Evolutionary conservation across 2,888 invertebrate genomes (phyloP).

Genomic region (Bugulina stolonifera): DNA sequence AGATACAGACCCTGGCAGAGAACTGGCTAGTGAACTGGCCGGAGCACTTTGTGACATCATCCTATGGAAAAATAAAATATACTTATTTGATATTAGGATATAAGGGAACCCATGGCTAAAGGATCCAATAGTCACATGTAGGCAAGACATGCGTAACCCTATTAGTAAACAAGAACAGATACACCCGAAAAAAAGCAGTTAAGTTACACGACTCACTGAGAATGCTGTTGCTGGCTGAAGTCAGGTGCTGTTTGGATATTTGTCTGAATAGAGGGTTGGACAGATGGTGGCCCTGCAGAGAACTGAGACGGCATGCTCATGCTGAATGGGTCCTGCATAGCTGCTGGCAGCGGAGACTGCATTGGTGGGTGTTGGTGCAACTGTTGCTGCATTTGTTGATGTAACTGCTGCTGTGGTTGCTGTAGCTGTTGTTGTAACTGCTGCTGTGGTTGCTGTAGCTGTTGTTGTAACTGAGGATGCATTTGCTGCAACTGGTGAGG

Average conservation of each 20-base stretch:
- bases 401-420: not conserved
- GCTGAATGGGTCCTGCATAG: not conserved
- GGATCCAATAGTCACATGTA: too few species aligned
- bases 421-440: constrained; percentile 27
- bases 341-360: not conserved
- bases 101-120: too few species aligned
- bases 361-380: not conserved
- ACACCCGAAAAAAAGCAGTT: not conserved
- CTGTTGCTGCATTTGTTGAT: not conserved
- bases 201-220: not conserved
- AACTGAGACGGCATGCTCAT: not conserved
- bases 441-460: constrained; percentile 26
- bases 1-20: not conserved
- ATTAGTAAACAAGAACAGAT: too few species aligned
- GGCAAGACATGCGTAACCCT: too few species aligned
- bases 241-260: not conserved
- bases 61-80: not conserved
- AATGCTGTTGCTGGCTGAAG: not conserved
- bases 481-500: constrained; percentile 27
- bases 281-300: not conserved
- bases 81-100: too few species aligned
- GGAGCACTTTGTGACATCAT: not conserved
- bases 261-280: not conserved
- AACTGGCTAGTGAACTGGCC: not conserved
- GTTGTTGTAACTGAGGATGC: constrained; percentile 27